Evolutionary conservation across 2,113 vertebrate genomes (phyloP).

Genomic region (Garra rufa): DNA sequence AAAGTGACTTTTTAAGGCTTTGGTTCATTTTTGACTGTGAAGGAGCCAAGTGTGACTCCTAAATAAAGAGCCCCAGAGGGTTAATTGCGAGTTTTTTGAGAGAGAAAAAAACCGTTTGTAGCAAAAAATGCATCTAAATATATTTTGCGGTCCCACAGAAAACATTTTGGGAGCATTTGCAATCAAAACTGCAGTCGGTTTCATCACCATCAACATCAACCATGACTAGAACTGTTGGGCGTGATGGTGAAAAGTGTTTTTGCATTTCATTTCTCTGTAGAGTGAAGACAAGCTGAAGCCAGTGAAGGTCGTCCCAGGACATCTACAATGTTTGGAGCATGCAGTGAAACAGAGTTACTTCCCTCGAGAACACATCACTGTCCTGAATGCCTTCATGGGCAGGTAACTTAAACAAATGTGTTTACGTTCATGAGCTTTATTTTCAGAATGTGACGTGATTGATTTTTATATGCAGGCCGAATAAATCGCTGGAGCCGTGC

Average conservation of each 20-base stretch:
- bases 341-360: constrained; percentile 94
- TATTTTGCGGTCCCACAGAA: no score
- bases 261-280: constrained; percentile 65
- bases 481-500: constrained; percentile 84
- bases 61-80: no score
- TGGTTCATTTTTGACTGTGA: no score
- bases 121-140: no score
- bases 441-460: background rate
- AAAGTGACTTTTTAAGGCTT: no score
- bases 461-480: constrained; percentile 76
- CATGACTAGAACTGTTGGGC: background rate
- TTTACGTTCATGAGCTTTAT: background rate
- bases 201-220: background rate
- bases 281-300: constrained; percentile 94
- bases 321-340: constrained; percentile 89
- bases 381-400: constrained; percentile 89
- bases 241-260: background rate
- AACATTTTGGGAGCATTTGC: no score
- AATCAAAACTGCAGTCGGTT: background rate
- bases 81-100: no score
- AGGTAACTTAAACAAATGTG: constrained; percentile 78
- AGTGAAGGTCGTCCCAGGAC: constrained; percentile 84
- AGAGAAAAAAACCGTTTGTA: no score
- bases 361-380: constrained; percentile 82
- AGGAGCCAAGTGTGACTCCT: no score